phyloP scores from a whole-genome alignment of 2,113 vertebrate genomes.

The Haemorhous mexicanus region DNA sequence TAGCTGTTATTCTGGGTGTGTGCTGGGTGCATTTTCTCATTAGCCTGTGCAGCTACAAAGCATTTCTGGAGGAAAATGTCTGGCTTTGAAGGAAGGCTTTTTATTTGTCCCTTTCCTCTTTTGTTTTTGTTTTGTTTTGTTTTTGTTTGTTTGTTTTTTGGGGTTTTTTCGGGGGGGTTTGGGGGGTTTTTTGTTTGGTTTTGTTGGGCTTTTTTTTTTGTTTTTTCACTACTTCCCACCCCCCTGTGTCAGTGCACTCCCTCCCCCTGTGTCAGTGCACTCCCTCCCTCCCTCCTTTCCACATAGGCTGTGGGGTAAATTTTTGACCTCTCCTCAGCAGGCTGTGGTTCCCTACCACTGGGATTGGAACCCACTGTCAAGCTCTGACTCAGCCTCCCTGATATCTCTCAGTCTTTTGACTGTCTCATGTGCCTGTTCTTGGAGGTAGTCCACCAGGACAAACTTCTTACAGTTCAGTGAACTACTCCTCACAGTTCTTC shows the following conservation, averaged over 20 bases:
- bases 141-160: not conserved
- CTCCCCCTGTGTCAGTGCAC: not conserved
- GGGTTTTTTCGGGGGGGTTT: no score
- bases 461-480: not conserved
- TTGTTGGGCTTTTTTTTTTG: not conserved
- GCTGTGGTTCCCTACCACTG: not conserved
- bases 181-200: no score
- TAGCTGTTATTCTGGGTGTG: fast-evolving
- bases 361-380: not conserved
- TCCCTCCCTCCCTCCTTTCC: not conserved
- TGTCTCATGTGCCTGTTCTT: not conserved
- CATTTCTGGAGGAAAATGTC: not conserved
- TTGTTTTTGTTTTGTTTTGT: not conserved
- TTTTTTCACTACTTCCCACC: not conserved
- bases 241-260: not conserved
- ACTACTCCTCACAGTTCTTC: not conserved
- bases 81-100: not conserved
- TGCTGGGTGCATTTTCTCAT: not conserved
- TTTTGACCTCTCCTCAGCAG: not conserved
- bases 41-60: not conserved
- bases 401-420: not conserved
- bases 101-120: not conserved
- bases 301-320: not conserved
- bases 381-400: not conserved
- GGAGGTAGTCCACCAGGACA: not conserved